A percentile compares a stretch with the other conserved stretches of the same genome.
These are phyloP conservation scores for Diadromus collaris DNA, from an alignment of 2,888 invertebrate genomes.

Conservation along the genomic window DNA sequence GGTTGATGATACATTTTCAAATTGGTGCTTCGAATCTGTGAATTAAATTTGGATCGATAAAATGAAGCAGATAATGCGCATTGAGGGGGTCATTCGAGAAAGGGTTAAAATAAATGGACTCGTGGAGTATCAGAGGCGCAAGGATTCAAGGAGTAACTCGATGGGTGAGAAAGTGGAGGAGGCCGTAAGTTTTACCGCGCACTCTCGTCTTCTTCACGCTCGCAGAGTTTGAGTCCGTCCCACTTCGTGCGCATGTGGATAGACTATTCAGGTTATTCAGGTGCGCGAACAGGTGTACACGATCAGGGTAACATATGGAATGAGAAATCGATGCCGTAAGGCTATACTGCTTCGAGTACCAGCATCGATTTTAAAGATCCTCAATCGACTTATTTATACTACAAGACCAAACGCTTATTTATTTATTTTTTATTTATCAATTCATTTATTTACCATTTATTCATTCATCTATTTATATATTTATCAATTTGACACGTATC, in stretches of 20 bases:
- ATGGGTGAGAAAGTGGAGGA: neutral
- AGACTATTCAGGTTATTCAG: constrained; percentile 73
- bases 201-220: constrained; percentile 26
- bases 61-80: neutral
- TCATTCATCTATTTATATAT: neutral
- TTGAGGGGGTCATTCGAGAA: constrained; percentile 51
- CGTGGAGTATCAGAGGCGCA: constrained; percentile 68
- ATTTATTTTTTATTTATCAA: neutral
- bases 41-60: constrained; percentile 28
- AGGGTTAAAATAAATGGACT: constrained; percentile 74
- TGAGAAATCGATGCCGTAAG: constrained; percentile 57
- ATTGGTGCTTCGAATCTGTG: neutral
- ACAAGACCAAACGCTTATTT: neutral
- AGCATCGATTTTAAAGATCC: constrained; percentile 11
- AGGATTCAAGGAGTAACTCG: constrained; percentile 64
- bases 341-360: constrained; percentile 12
- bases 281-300: constrained; percentile 74
- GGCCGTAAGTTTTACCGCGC: neutral
- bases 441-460: constrained; percentile 13
- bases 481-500: no score
- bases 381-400: neutral
- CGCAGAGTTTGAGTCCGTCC: constrained; percentile 19
- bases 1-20: neutral
- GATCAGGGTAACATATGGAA: constrained; percentile 71
- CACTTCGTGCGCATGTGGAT: constrained; percentile 72